phyloP scores from a whole-genome alignment of 1,140 invertebrate species.

The Doryteuthis pealeii region DNA sequence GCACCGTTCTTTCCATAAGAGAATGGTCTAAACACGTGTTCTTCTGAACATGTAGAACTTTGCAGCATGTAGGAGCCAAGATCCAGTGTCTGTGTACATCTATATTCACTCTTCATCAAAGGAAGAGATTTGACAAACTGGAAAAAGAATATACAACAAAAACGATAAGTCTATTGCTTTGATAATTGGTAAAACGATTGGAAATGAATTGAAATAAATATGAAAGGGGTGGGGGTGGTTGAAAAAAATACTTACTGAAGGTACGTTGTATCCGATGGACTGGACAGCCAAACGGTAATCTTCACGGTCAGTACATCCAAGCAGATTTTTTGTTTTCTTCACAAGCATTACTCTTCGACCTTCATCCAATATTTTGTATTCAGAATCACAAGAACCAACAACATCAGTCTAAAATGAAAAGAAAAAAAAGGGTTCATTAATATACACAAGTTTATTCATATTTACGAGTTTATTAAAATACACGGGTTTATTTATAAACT shows the following conservation, averaged over 20 bases:
- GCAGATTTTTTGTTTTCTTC: slow-evolving; percentile 73
- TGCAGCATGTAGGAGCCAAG: slow-evolving; percentile 71
- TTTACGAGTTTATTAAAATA: no score
- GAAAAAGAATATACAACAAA: no score
- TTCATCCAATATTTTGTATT: slow-evolving; percentile 70
- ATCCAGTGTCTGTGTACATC: slow-evolving; percentile 78
- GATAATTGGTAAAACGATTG: no score
- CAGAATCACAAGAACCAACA: slow-evolving; percentile 72
- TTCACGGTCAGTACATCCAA: slow-evolving; percentile 74
- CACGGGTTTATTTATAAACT: no score
- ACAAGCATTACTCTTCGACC: slow-evolving; percentile 74
- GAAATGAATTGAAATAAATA: not conserved
- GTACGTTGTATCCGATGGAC: slow-evolving; percentile 32
- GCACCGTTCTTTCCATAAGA: slow-evolving; percentile 75
- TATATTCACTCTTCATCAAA: slow-evolving; percentile 73
- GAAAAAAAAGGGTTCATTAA: no score
- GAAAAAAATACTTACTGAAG: slow-evolving; percentile 48
- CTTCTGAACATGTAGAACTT: slow-evolving; percentile 73
- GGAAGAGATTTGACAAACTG: slow-evolving; percentile 72
- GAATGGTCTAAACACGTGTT: slow-evolving; percentile 78
- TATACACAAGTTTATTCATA: no score
- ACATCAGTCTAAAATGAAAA: slow-evolving; percentile 72
- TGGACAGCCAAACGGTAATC: slow-evolving; percentile 59
- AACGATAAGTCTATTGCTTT: no score
- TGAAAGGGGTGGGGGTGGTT: not conserved